Evolutionary conservation across 2,888 invertebrate genomes (phyloP).

Genomic region (Stramonita haemastoma): DNA sequence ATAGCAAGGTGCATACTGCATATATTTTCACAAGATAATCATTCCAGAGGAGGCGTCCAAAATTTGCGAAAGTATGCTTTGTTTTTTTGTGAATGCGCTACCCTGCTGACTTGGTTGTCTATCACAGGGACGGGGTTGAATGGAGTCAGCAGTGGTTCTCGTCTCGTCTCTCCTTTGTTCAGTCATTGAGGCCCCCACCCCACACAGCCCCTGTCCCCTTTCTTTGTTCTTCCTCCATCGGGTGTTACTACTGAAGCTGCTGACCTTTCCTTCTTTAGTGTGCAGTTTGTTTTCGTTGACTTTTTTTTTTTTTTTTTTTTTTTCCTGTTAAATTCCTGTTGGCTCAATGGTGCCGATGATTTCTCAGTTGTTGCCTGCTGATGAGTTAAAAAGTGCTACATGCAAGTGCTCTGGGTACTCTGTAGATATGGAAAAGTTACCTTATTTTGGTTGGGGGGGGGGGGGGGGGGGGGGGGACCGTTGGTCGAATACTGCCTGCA

Average conservation of each 20-base stretch:
- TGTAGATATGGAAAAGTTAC: too few relatives aligned
- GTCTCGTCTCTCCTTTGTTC: too few relatives aligned
- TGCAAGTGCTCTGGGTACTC: too few relatives aligned
- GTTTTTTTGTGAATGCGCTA: neutral
- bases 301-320: neutral
- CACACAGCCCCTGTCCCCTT: neutral
- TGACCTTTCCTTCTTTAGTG: neutral
- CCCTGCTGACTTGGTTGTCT: neutral
- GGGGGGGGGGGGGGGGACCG: too few relatives aligned
- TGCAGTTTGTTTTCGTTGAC: neutral
- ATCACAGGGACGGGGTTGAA: neutral
- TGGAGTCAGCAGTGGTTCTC: neutral
- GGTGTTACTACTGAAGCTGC: neutral
- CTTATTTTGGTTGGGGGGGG: too few relatives aligned
- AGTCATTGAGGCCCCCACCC: neutral
- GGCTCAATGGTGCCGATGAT: neutral
- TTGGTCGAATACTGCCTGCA: too few relatives aligned
- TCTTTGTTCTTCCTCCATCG: neutral
- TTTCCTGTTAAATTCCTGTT: neutral
- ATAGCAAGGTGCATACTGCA: neutral
- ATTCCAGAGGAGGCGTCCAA: constrained; percentile 19
- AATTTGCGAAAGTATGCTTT: neutral
- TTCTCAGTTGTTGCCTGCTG: neutral
- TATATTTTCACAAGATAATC: constrained; percentile 17
- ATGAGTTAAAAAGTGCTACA: too few relatives aligned